Evolutionary conservation across 2,797 vertebrate species (phyloP).

Genomic region (Acanthurus tractus): DNA sequence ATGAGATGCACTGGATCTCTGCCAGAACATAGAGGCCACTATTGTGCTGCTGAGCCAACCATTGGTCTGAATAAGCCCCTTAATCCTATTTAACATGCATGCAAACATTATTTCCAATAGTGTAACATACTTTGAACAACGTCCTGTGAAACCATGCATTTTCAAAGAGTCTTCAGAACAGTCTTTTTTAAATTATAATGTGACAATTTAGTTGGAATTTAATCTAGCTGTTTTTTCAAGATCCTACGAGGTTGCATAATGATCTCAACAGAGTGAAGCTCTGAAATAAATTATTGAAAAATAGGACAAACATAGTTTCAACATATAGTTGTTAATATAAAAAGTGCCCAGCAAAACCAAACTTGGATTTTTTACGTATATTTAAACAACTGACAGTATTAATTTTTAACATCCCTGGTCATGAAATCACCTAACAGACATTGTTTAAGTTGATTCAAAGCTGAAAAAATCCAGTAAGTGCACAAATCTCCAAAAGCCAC

Average conservation of each 20-base stretch:
- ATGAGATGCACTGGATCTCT: not conserved
- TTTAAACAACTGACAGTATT: not conserved
- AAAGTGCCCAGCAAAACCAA: not conserved
- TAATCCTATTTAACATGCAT: not conserved
- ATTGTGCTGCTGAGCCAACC: not conserved
- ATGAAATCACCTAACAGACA: not conserved
- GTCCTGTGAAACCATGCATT: not conserved
- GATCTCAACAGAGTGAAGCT: not conserved
- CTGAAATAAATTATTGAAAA: not conserved
- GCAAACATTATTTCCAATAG: not conserved
- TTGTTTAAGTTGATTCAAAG: not conserved
- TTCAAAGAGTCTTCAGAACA: too few relatives aligned
- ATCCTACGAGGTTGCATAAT: not conserved
- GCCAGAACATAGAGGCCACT: not conserved
- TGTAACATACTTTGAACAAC: not conserved
- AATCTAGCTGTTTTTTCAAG: not conserved
- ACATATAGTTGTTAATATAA: not conserved
- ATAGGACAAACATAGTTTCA: not conserved
- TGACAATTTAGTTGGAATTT: too few relatives aligned
- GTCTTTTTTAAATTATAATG: too few relatives aligned
- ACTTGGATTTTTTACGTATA: not conserved
- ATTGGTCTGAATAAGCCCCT: not conserved
- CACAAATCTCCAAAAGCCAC: not conserved
- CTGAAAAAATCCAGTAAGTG: slow-evolving; percentile 15
- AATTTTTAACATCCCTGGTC: not conserved